Evolutionary conservation across 2,888 invertebrate species (phyloP), one percentile per base, ranked within the genome.

Genomic region (Dromius quadrimaculatus): DNA sequence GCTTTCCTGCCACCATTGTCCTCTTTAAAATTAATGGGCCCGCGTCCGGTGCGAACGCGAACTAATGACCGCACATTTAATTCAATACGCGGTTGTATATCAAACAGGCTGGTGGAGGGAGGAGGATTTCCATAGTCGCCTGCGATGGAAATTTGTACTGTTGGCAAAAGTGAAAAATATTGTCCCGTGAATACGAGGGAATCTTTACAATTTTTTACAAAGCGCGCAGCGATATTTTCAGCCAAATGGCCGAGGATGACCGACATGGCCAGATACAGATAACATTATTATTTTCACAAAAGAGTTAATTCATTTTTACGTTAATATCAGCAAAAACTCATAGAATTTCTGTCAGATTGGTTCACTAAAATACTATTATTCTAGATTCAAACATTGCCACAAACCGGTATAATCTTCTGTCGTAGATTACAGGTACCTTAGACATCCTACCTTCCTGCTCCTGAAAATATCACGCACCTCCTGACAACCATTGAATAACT

Each of bases 1-100:
- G 84, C 83, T 84, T 84, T 84, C 84, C 84, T 83, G 84, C 78
- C 79, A 76, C 82, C 81, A 83, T 83, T 83, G 83, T 84, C 76
- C 80, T 79, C 79, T 80, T 80, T 76, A 77, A 80, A 81, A 83
- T 83, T 82, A 82, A 83, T 81, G 81, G 78, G 78, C 79, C 78
- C 77, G 79, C 70, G 47, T 70, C 70, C 70, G 61, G 70, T 62
- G 45, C 47, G 68, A 68, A 59, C 34, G 59, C 68, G 59, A 68
- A 68, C 68, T 68, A 68, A 68, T 68, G 68, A 68, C 68, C 68
- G 59, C 68, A 68, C 68, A 68, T 68, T 68, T 68, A 68, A 68
- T 68, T 68, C 68, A 68, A 68, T 68, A 68, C 68, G 68, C 28
- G 57, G 41, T 19, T n/a, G 32, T 59, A 68, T 59, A 68, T 68